Evolutionary conservation across 2,888 invertebrate genomes (phyloP).

Genomic region (Scaptodrosophila latifasciaeformis): DNA sequence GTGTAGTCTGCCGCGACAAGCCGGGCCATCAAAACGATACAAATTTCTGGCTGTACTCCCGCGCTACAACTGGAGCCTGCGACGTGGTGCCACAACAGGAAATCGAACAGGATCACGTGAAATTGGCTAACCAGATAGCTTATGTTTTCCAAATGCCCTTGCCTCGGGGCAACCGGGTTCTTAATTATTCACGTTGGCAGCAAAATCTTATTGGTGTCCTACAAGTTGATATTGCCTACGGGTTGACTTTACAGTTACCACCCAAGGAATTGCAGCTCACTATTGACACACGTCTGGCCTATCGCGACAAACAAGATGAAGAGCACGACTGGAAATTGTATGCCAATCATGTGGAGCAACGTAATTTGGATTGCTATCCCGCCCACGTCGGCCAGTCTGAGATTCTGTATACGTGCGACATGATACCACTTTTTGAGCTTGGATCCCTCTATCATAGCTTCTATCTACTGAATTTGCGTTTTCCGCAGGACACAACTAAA

Average conservation of each 20-base stretch:
- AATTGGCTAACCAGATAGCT: conserved; percentile 86
- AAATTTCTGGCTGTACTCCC: conserved; percentile 85
- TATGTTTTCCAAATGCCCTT: conserved; percentile 94
- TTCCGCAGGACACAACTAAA: conserved; percentile 84
- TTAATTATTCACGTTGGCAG: conserved; percentile 98
- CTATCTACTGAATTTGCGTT: conserved; percentile 93
- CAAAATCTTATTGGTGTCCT: conserved; percentile 96
- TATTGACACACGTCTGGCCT: conserved; percentile 88
- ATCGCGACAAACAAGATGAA: conserved; percentile 87
- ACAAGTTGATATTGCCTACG: conserved; percentile 88
- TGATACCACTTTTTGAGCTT: conserved; percentile 96
- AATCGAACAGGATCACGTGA: conserved; percentile 76
- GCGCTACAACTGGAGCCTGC: conserved; percentile 81
- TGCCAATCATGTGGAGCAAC: conserved; percentile 87
- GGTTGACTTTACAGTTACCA: conserved; percentile 79
- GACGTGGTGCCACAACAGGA: conserved; percentile 76
- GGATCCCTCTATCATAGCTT: conserved; percentile 96
- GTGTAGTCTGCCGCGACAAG: conserved; percentile 87
- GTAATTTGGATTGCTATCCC: conserved; percentile 88
- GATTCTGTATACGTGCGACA: conserved; percentile 90
- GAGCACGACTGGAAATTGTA: conserved; percentile 89
- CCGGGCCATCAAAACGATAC: conserved; percentile 80
- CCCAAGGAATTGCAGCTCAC: conserved; percentile 80
- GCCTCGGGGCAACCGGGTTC: conserved; percentile 81
- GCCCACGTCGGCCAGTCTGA: conserved; percentile 77